Percentiles rank a stretch among this genome's conserved stretches.
These are phyloP conservation scores for Lepeophtheirus salmonis DNA, from an alignment of 1,140 invertebrate genomes.

Conservation along the genomic window DNA sequence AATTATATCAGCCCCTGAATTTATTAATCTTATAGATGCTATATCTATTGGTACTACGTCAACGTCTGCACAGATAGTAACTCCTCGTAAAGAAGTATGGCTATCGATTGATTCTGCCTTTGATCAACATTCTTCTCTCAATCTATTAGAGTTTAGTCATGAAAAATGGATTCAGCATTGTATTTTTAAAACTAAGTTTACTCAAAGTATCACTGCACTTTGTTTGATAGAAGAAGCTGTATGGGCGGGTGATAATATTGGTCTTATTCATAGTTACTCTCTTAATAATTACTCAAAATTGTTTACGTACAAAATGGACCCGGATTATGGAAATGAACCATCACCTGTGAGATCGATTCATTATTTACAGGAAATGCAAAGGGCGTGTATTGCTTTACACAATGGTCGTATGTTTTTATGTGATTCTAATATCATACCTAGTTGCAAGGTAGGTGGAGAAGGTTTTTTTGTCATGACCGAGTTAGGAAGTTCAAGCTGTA, in stretches of 20 bases:
- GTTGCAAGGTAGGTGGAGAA: conserved; percentile 39
- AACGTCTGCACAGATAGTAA: not conserved
- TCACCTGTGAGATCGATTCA: not conserved
- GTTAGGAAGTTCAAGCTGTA: conserved; percentile 32
- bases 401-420: conserved; percentile 56
- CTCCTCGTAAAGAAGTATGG: not conserved
- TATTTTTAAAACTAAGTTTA: not conserved
- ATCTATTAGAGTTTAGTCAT: not conserved
- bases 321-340: not conserved
- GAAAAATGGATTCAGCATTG: not conserved
- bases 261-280: conserved; percentile 52
- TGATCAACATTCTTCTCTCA: not conserved
- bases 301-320: conserved; percentile 15
- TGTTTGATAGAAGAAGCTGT: conserved; percentile 40
- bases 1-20: conserved; percentile 76
- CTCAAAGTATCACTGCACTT: not conserved
- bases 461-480: conserved; percentile 55
- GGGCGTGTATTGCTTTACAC: conserved; percentile 48
- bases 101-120: not conserved
- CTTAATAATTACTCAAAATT: not conserved
- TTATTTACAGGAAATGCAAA: conserved; percentile 28
- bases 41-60: conserved; percentile 26
- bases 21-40: conserved; percentile 65
- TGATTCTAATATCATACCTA: conserved; percentile 37
- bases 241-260: conserved; percentile 66